phyloP scores from a whole-genome alignment of 1,140 invertebrate genomes.

The Pseudomyrmex sp. region DNA sequence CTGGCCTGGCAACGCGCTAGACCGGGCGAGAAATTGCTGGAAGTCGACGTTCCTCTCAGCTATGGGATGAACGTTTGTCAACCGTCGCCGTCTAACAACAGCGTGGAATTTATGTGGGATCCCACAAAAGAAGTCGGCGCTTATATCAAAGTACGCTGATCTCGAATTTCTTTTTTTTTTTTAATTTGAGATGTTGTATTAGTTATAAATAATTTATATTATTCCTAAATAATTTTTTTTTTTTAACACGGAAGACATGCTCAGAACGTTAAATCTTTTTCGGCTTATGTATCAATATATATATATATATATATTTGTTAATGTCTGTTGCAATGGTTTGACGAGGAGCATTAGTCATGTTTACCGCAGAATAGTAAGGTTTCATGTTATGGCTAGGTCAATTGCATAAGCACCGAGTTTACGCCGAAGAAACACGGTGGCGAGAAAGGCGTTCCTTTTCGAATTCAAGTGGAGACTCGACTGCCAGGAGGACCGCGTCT shows the following conservation, averaged over 20 bases:
- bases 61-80: slow-evolving; percentile 95
- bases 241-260: too few species aligned
- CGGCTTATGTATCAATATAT: too few species aligned
- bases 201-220: too few species aligned
- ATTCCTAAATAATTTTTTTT: too few species aligned
- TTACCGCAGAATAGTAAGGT: neutral
- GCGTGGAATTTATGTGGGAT: slow-evolving; percentile 97
- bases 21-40: slow-evolving; percentile 96
- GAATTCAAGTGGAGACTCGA: slow-evolving; percentile 95
- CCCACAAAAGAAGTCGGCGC: slow-evolving; percentile 98
- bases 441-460: slow-evolving; percentile 98
- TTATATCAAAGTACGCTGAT: slow-evolving; percentile 91
- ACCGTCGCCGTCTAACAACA: slow-evolving; percentile 90
- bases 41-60: slow-evolving; percentile 96
- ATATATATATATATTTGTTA: neutral
- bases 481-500: slow-evolving; percentile 86
- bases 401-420: slow-evolving; percentile 99
- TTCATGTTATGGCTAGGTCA: slow-evolving; percentile 87
- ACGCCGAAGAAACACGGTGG: slow-evolving; percentile 99
- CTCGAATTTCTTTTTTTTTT: neutral
- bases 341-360: neutral
- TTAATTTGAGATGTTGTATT: too few species aligned
- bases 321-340: neutral
- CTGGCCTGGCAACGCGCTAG: slow-evolving; percentile 94
- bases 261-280: too few species aligned